Evolutionary conservation across 2,113 vertebrate genomes (phyloP), one percentile per base, ranked within the genome.

Genomic region (Cairina moschata): DNA sequence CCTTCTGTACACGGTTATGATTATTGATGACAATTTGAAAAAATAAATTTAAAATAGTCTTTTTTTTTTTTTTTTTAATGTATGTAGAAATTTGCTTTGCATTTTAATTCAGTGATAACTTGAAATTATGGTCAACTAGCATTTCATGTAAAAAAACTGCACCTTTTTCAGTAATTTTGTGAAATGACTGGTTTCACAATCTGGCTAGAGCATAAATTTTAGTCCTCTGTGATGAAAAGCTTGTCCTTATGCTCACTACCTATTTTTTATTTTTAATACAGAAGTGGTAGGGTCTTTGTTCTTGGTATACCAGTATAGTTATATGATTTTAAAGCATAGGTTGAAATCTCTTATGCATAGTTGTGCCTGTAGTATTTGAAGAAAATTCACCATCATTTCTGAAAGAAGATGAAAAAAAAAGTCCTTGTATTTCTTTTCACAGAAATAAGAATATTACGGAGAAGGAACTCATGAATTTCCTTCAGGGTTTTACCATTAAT

Each of bases 151-250:
- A 72, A 84, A 32, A 71, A n/a, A 82, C 60, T 81, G 52, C 85
- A 65, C 38, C 90, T 73, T 96, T 95, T 94, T 93, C 82, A 88
- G 85, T 88, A 59, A 86, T 91, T 96, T 94, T 85, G 54, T 83
- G 71, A 96, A 95, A 93, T 93, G 32, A 88, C 62, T 87, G 62
- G 74, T 88, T 95, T 90, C 58, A 54, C 46, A 73, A 8, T 79
- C 58, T 80, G 82, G 83, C 65, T 94, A 85, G 22, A 87, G 34
- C 11, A 55, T 66, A 79, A 90, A 90, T 86, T 86, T 93, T 79
- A 93, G 62, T 60, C 76, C 84, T 80, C 63, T 0, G 3, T 42
- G 44, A 91, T 93, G 52, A 22, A 80, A 28, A 63, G 36, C 14
- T 88, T 85, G 89, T 87, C 77, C 40, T 46, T 80, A 6, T 29